Conservation (phyloP, 2,888 invertebrate genomes). For the Antitype chi region DNA sequence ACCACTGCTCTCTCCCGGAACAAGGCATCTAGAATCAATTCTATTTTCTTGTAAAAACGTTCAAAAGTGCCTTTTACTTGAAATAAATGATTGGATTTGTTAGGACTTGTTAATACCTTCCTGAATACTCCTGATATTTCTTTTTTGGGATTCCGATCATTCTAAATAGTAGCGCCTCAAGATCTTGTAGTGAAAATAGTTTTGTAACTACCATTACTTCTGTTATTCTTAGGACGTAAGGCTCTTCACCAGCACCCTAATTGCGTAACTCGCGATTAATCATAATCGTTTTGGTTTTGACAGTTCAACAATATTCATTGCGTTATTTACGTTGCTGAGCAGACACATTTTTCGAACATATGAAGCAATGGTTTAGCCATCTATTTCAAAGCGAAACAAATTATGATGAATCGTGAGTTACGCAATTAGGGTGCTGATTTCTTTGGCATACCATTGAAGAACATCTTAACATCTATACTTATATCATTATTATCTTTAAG, state of each 20-base stretch:
- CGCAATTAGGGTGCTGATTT: too few species aligned
- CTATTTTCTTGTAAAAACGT: background rate
- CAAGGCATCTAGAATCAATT: background rate
- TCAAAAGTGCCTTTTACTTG: background rate
- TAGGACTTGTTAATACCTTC: background rate
- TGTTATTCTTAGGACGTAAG: background rate
- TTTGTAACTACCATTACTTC: background rate
- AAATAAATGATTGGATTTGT: background rate
- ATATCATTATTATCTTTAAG: constrained; percentile 6
- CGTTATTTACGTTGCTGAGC: too few species aligned
- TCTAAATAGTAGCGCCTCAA: background rate
- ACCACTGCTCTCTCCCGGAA: background rate
- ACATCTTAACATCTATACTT: background rate
- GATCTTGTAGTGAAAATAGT: background rate
- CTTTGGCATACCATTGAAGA: background rate
- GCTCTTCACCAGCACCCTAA: background rate
- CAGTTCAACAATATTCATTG: too few species aligned
- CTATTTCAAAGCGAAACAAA: too few species aligned
- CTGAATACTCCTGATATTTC: background rate
- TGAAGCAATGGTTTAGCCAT: too few species aligned
- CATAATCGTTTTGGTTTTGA: too few species aligned
- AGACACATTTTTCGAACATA: too few species aligned
- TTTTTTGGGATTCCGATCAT: too few species aligned
- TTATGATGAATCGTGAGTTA: too few species aligned
- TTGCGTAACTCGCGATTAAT: too few species aligned